Percentiles rank a stretch among this genome's conserved stretches.
phyloP scores from a whole-genome alignment of 2,888 invertebrate species.

The Acanthoscelides obtectus region DNA sequence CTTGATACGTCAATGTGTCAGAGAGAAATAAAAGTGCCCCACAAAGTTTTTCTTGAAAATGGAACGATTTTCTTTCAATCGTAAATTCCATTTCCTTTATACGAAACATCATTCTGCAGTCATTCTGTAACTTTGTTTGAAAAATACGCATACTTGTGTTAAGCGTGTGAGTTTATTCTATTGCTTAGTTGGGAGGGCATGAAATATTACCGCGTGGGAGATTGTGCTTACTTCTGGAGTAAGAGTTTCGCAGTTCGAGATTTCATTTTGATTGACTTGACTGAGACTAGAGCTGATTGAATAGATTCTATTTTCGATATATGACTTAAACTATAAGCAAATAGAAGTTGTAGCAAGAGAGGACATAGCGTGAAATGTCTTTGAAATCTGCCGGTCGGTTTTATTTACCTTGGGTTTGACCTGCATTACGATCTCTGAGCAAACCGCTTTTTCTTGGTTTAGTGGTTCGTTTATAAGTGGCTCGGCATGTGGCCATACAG shows the following conservation, averaged over 20 bases:
- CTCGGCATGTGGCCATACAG: too few relatives aligned
- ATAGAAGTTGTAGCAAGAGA: too few relatives aligned
- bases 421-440: too few relatives aligned
- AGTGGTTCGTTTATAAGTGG: too few relatives aligned
- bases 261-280: too few relatives aligned
- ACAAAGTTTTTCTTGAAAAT: constrained; percentile 13
- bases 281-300: too few relatives aligned
- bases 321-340: too few relatives aligned
- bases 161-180: background rate
- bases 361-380: too few relatives aligned
- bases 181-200: background rate
- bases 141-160: constrained; percentile 10
- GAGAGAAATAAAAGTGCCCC: constrained; percentile 5
- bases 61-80: constrained; percentile 26
- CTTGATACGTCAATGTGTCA: background rate
- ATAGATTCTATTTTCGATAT: too few relatives aligned
- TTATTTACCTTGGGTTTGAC: too few relatives aligned
- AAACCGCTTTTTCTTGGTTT: too few relatives aligned
- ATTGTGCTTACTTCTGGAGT: background rate
- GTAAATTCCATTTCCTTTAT: constrained; percentile 26
- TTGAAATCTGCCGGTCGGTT: too few relatives aligned
- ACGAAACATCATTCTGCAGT: constrained; percentile 22
- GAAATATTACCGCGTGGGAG: background rate
- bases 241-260: background rate
- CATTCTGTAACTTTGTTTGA: constrained; percentile 9